phyloP scores from a whole-genome alignment of 2,888 invertebrate genomes.

The Dioctria linearis region DNA sequence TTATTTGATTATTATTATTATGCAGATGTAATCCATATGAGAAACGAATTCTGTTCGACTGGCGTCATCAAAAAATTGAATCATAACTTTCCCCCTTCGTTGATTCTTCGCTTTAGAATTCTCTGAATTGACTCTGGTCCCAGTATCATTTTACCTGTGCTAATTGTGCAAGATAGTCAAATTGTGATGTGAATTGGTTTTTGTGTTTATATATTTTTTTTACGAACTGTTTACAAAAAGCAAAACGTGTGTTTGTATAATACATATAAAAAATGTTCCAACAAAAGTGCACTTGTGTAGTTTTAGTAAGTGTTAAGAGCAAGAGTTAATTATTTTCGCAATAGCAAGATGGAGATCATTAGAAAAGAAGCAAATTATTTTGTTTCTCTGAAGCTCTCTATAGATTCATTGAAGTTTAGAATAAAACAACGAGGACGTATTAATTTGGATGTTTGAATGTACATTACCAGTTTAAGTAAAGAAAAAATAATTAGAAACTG shows the following conservation, averaged over 20 bases:
- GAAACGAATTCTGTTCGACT: conserved; percentile 29
- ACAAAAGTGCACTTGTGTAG: conserved; percentile 34
- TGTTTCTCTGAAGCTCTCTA: too few species aligned
- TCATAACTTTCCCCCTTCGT: conserved; percentile 11
- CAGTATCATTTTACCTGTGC: conserved; percentile 17
- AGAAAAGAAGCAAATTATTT: too few species aligned
- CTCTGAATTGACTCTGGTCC: background rate
- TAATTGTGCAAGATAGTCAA: conserved; percentile 41
- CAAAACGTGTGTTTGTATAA: background rate
- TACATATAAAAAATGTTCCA: background rate
- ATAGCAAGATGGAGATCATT: background rate
- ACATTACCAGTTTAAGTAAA: too few species aligned
- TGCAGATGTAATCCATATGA: conserved; percentile 6
- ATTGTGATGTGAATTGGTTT: background rate
- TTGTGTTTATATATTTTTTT: background rate
- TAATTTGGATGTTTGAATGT: too few species aligned
- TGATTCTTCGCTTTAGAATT: background rate
- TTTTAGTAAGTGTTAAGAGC: conserved; percentile 29
- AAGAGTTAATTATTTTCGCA: background rate
- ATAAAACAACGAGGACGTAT: too few species aligned
- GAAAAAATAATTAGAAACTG: too few species aligned
- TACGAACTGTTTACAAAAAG: background rate
- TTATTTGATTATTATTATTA: background rate
- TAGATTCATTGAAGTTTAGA: too few species aligned
- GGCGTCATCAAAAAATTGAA: conserved; percentile 26